Percentiles rank a stretch among this genome's conserved stretches.
phyloP scores from a whole-genome alignment of 2,113 vertebrate species.

The Tachysurus fulvidraco region DNA sequence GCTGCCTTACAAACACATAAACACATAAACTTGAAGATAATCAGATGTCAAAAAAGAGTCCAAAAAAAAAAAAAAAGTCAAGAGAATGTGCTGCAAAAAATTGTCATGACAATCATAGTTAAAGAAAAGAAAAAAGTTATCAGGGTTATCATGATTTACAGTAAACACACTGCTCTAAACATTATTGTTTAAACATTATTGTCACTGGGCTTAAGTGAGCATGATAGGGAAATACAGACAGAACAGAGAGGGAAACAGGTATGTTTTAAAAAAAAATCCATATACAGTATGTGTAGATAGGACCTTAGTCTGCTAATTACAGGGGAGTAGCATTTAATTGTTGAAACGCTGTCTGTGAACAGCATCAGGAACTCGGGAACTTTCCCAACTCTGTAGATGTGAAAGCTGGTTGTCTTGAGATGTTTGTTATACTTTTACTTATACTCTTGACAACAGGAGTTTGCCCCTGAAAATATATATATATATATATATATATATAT shows the following conservation, averaged over 20 bases:
- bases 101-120: no score
- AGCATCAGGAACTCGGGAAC: neutral
- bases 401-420: neutral
- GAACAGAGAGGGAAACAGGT: no score
- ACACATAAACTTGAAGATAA: no score
- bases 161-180: neutral
- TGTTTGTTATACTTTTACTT: neutral
- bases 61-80: no score
- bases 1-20: no score
- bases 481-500: neutral
- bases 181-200: no score
- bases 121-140: no score
- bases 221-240: neutral
- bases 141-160: no score
- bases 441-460: neutral
- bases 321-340: neutral
- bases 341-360: neutral
- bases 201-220: neutral
- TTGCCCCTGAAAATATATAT: neutral
- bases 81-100: no score
- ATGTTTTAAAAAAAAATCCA: neutral
- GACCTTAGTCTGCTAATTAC: neutral
- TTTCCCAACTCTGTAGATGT: neutral
- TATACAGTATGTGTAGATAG: neutral
- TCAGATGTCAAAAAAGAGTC: no score